Evolutionary conservation across 2,797 vertebrate genomes (phyloP), one percentile per base, ranked within the genome.

Genomic region (Fistularia tabacaria): DNA sequence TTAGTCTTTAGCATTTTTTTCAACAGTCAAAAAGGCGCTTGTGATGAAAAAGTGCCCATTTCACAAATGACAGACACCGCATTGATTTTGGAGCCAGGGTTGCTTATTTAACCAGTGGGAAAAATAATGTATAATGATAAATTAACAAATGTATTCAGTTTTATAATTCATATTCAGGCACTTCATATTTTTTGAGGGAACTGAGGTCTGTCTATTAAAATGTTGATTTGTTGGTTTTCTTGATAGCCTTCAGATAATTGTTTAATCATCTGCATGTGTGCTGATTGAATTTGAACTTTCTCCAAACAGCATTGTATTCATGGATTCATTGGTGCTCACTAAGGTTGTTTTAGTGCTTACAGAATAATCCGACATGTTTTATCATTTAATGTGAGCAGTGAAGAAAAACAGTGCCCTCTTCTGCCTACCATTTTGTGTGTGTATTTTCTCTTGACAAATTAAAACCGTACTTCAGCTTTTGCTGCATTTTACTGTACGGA

Each of bases 61-160:
- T 86, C 73, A 72, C 83, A 86, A 79, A 72, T 82, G 75, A 81
- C 81, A 73, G 80, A 82, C 81, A 85, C 79, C 71, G 76, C 62
- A 77, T 72, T 65, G 60, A 73, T 57, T 74, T 78, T 67, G 60
- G 46, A 25, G 25, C 25, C 25, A 25, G 67, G 73, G 73, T 46
- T 1, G 37, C 15, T 13, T 55, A 43, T 66, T 57, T 54, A 36
- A 74, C 71, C 25, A 25, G 25, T 25, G 25, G 25, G 25, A 25
- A 25, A 25, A 25, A 25, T 25, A 25, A 25, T 25, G 25, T 25
- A 25, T 25, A 25, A 25, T 3, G 5, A 25, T 25, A 25, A 25
- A 25, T 25, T 25, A 25, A 25, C 2, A 25, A 2, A 25, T 25
- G 5, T 25, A 25, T 25, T 25, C 25, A 25, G 25, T 25, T 25